phyloP scores from a whole-genome alignment of 2,888 invertebrate species.

The Drosophila pseudotalamancana region DNA sequence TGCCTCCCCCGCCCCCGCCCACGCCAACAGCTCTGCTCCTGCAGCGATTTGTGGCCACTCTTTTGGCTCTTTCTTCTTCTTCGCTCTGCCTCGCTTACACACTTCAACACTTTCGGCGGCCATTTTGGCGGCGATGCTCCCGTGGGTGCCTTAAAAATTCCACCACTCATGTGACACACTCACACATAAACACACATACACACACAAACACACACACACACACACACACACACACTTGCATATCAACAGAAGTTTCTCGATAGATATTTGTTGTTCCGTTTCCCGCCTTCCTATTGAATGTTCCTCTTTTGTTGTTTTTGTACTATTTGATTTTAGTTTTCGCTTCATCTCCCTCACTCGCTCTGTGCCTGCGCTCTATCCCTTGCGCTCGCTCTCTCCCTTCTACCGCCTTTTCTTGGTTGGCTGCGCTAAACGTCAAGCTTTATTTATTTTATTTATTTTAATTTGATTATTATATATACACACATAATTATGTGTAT shows the following conservation, averaged over 20 bases:
- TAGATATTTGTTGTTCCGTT: conserved; percentile 45
- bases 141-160: conserved; percentile 62
- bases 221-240: conserved; percentile 9
- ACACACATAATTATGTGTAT: no score
- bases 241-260: conserved; percentile 47
- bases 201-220: conserved; percentile 14
- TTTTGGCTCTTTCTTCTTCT: conserved; percentile 8
- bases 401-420: conserved; percentile 1
- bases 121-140: conserved; percentile 70
- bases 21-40: background rate
- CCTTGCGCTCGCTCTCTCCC: background rate
- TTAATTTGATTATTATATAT: conserved; percentile 60
- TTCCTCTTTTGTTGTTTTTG: conserved; percentile 30
- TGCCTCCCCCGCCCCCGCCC: background rate
- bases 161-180: conserved; percentile 62
- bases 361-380: conserved; percentile 2
- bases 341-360: conserved; percentile 19
- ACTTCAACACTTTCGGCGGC: conserved; percentile 77
- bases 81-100: conserved; percentile 33
- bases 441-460: conserved; percentile 71
- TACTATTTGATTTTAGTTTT: conserved; percentile 41
- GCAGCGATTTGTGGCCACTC: conserved; percentile 27
- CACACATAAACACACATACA: conserved; percentile 8
- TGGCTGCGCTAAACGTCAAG: conserved; percentile 39
- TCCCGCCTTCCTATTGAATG: conserved; percentile 29